Evolutionary conservation across 2,888 invertebrate genomes (phyloP).

Genomic region (Galerucella nymphaeae): DNA sequence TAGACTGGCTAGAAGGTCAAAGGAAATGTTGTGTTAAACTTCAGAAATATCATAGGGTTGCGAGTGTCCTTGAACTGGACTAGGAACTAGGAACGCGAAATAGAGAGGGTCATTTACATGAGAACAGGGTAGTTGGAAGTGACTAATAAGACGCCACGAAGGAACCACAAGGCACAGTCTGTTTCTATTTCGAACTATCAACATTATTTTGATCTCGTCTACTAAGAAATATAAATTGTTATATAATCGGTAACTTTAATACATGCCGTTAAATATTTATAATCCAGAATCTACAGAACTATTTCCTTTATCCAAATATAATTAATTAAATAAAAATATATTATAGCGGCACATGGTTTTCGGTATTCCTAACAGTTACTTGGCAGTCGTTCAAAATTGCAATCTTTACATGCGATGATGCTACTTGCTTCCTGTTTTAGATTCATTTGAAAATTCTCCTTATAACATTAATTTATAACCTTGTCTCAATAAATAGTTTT

Average conservation of each 20-base stretch:
- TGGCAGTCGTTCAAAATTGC: slow-evolving; percentile 11
- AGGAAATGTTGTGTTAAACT: too few relatives aligned
- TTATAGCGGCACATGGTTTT: neutral
- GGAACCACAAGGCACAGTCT: too few relatives aligned
- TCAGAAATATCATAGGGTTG: too few relatives aligned
- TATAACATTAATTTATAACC: neutral
- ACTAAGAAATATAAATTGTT: too few relatives aligned
- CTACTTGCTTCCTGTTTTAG: slow-evolving; percentile 16
- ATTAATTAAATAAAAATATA: slow-evolving; percentile 16
- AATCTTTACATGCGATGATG: slow-evolving; percentile 1
- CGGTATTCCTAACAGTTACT: neutral
- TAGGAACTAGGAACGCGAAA: too few relatives aligned
- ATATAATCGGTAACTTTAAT: neutral
- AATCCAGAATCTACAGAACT: slow-evolving; percentile 5
- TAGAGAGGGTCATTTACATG: too few relatives aligned
- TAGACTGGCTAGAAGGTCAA: too few relatives aligned
- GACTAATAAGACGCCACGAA: too few relatives aligned
- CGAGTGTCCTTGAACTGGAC: too few relatives aligned
- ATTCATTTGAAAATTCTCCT: neutral
- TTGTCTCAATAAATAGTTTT: neutral
- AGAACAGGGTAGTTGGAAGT: too few relatives aligned
- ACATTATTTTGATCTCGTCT: too few relatives aligned
- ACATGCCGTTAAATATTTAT: slow-evolving; percentile 12
- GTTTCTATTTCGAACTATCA: too few relatives aligned
- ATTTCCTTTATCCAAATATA: slow-evolving; percentile 19